Conservation (phyloP, 2,888 invertebrate genomes). For the Tyria jacobaeae region DNA sequence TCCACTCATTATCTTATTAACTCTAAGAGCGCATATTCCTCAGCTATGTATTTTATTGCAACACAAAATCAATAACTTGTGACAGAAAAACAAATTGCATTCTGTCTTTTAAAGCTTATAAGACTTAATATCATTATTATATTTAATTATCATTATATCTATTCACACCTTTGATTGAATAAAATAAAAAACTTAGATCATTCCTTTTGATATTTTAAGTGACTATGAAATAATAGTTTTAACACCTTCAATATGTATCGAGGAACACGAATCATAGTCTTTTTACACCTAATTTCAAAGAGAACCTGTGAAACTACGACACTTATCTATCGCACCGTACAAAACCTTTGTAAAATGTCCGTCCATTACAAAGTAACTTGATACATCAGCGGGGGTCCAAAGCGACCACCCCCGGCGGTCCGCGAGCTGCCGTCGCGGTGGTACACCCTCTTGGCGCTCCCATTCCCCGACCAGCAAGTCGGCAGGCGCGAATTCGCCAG, state of each 20-base stretch:
- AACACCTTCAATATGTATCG: not conserved
- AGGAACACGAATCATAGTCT: not conserved
- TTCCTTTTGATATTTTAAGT: no score
- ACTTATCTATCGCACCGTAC: not conserved
- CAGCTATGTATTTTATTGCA: slow-evolving; percentile 1
- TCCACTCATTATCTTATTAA: no score
- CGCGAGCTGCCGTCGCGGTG: slow-evolving; percentile 92
- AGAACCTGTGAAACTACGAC: not conserved
- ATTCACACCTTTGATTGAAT: no score
- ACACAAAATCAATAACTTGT: not conserved
- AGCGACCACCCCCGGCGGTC: slow-evolving; percentile 74
- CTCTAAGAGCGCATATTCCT: not conserved
- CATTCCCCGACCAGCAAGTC: slow-evolving; percentile 97
- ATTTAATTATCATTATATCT: no score
- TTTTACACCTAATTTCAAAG: not conserved
- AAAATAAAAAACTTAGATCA: no score
- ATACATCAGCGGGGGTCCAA: slow-evolving; percentile 66
- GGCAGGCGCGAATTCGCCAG: slow-evolving; percentile 94
- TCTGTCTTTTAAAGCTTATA: no score
- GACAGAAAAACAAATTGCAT: no score
- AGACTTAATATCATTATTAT: no score
- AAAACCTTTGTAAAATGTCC: slow-evolving; percentile 5
- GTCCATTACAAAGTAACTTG: slow-evolving; percentile 37
- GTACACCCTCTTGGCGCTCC: slow-evolving; percentile 96
- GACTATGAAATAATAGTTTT: no score